A percentile compares a stretch with the other conserved stretches of the same genome.
phyloP scores from a whole-genome alignment of 2,797 vertebrate species.

The Lagothrix lagotricha region DNA sequence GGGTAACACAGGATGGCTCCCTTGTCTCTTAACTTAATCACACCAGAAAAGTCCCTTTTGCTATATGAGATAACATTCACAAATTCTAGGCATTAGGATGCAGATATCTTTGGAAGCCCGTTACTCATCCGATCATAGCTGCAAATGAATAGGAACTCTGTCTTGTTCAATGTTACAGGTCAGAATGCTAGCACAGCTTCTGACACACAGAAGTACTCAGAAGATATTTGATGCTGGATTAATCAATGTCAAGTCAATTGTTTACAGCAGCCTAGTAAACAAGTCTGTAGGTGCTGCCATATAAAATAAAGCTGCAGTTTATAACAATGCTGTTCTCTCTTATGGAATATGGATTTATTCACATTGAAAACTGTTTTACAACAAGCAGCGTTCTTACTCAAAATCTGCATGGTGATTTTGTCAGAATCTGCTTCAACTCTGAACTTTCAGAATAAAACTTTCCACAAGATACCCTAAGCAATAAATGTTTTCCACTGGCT shows the following conservation, averaged over 20 bases:
- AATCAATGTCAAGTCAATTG: neutral
- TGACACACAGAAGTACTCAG: neutral
- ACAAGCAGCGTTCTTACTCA: constrained; percentile 11
- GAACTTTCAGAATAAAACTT: constrained; percentile 57
- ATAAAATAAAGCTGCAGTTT: constrained; percentile 32
- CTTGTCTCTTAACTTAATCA: neutral
- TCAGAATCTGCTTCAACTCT: constrained; percentile 53
- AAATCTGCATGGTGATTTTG: constrained; percentile 53
- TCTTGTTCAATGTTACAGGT: neutral
- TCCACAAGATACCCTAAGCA: neutral
- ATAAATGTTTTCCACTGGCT: constrained; percentile 45
- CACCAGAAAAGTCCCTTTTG: neutral
- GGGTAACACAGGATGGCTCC: neutral
- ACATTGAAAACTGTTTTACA: neutral
- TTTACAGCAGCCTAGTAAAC: neutral
- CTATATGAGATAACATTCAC: neutral
- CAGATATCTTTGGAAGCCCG: neutral
- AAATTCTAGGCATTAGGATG: neutral
- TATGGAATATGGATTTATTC: constrained; percentile 3
- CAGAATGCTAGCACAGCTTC: neutral
- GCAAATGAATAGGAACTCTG: neutral
- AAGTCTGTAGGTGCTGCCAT: neutral
- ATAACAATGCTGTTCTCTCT: neutral
- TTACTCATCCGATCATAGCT: neutral
- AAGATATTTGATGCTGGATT: neutral